phyloP scores from a whole-genome alignment of 2,113 vertebrate genomes.

The Rhinopithecus roxellana region DNA sequence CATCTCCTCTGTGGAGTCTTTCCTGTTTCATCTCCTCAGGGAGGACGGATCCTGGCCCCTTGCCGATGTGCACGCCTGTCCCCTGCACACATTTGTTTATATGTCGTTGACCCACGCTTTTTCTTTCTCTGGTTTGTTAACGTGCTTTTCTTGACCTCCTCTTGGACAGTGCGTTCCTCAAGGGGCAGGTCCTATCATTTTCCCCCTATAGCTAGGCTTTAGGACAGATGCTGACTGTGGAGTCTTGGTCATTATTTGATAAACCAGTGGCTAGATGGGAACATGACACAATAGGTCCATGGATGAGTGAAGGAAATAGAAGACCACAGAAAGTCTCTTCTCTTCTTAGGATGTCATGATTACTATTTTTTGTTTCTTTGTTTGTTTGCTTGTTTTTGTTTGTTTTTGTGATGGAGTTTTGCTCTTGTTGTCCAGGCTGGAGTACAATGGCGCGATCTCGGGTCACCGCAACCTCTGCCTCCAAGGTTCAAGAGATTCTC shows the following conservation, averaged over 20 bases:
- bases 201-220: no score
- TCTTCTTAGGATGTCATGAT: neutral
- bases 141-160: neutral
- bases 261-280: no score
- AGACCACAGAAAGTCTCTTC: neutral
- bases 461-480: no score
- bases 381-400: no score
- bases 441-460: fast-evolving
- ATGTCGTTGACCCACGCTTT: neutral
- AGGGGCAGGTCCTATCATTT: neutral
- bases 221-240: neutral
- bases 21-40: neutral
- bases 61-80: neutral
- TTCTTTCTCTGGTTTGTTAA: neutral
- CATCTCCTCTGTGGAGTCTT: neutral
- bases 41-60: neutral
- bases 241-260: neutral
- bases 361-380: neutral
- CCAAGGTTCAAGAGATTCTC: no score
- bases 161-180: neutral
- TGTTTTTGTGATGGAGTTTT: no score
- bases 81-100: neutral
- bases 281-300: neutral
- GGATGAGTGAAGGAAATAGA: neutral
- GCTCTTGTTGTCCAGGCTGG: no score